These are phyloP conservation scores for Chymomyza costata DNA, from an alignment of 1,140 invertebrate species.

Conservation along the genomic window DNA sequence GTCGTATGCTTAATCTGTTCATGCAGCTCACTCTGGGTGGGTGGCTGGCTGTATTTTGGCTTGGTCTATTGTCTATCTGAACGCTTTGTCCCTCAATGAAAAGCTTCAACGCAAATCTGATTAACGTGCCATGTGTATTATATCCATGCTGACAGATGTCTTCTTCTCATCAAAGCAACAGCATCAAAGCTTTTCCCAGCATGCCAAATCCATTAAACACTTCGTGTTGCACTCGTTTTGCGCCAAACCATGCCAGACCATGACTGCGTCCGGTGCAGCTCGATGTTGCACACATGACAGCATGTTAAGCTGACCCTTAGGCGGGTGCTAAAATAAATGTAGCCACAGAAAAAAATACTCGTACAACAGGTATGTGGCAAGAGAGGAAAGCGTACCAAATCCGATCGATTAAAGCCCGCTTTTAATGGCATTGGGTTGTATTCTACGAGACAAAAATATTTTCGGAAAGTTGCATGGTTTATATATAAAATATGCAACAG, in stretches of 20 bases:
- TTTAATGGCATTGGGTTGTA: too few relatives aligned
- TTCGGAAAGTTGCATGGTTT: too few relatives aligned
- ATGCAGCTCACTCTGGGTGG: conserved; percentile 9
- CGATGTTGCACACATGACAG: conserved; percentile 50
- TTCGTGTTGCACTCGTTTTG: conserved; percentile 72
- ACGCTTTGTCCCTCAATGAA: conserved; percentile 63
- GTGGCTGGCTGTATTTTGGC: conserved; percentile 15
- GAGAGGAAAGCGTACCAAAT: too few relatives aligned
- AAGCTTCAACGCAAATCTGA: conserved; percentile 62
- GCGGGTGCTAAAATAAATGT: conserved; percentile 38
- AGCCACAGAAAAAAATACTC: neutral
- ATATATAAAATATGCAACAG: too few relatives aligned
- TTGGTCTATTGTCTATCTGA: conserved; percentile 16
- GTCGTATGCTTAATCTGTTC: conserved; percentile 66
- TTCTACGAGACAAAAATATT: too few relatives aligned
- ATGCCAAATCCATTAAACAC: conserved; percentile 65
- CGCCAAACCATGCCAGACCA: conserved; percentile 18
- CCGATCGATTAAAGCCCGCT: too few relatives aligned
- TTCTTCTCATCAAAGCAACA: conserved; percentile 59
- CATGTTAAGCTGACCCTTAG: conserved; percentile 48
- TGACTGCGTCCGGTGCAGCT: neutral
- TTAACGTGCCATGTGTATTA: conserved; percentile 51
- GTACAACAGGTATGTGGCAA: too few relatives aligned
- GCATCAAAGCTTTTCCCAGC: conserved; percentile 21
- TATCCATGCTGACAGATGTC: conserved; percentile 48